Evolutionary conservation across 2,113 vertebrate genomes (phyloP), one percentile per base, ranked within the genome.

Genomic region (Pollachius pollachius): DNA sequence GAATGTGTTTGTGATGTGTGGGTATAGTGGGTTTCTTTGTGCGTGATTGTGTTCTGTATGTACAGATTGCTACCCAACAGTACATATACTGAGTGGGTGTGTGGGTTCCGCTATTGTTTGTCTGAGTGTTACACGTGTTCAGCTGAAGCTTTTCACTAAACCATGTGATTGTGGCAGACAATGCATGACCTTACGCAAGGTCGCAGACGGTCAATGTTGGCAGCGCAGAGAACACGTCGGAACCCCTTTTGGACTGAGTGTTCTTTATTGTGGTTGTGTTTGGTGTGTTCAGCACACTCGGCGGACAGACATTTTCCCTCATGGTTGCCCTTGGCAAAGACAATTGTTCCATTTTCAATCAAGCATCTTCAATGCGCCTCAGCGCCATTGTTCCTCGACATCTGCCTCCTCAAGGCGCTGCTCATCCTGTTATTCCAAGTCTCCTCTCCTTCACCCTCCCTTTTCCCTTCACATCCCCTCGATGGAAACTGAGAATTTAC

Each of bases 101-200:
- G 61, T 1, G 15, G 56, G 41, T 54, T 71, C 62, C 67, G 65
- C 71, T 79, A 57, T 21, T 79, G 72, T 63, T 68, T 80, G 65
- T 63, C 59, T 82, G 76, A 76, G 23, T 74, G 12, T 48, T 9
- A 48, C 41, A 13, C 41, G 12, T 9, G 41, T 48, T 2, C 9
- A 48, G 41, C 41, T 9, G 54, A n/a, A 16, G 54, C 54, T 7
- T 57, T 17, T n/a, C 54, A 13, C 54, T 17, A 16, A 17, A n/a
- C 13, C 54, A 57, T 13, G n/a, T 17, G 15, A 57, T 5, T 1
- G 54, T 17, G 64, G 79, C 63, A 73, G 74, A 54, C 74, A 61
- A 77, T 67, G 61, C 64, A 78, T 15, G 75, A 52, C 70, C 62
- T 62, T 62, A 64, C 64, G 69, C 52, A 34, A 60, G 71, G 65